A percentile compares a stretch with the other conserved stretches of the same genome.
Conservation (phyloP, 1,140 invertebrate species). For the Radopholus similis region DNA sequence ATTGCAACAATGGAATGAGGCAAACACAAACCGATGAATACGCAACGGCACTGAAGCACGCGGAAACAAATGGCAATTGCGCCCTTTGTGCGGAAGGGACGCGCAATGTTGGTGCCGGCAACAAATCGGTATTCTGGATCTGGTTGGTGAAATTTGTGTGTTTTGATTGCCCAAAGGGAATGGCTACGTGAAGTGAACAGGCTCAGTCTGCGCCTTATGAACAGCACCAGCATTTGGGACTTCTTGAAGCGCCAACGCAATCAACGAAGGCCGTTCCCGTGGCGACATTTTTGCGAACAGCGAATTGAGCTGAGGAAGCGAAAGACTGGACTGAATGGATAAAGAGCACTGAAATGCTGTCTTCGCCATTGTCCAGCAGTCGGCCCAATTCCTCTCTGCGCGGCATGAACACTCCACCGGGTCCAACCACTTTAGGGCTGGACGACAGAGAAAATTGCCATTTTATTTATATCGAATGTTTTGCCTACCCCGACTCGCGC, state of each 20-base stretch:
- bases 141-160: constrained; percentile 7
- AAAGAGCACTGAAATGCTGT: constrained; percentile 19
- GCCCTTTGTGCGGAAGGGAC: constrained; percentile 44
- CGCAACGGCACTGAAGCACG: constrained; percentile 37
- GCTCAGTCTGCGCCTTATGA: constrained; percentile 31
- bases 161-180: not conserved
- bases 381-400: constrained; percentile 18
- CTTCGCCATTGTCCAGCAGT: constrained; percentile 26
- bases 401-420: constrained; percentile 39
- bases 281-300: constrained; percentile 35
- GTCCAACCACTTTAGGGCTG: constrained; percentile 35
- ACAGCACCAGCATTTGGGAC: constrained; percentile 48
- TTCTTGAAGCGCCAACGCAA: constrained; percentile 44
- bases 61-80: constrained; percentile 48
- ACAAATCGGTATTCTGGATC: constrained; percentile 46
- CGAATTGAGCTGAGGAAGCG: constrained; percentile 21
- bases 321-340: constrained; percentile 19
- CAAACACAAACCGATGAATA: too few relatives aligned
- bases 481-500: constrained; percentile 19
- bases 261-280: constrained; percentile 36
- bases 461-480: not conserved
- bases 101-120: constrained; percentile 33
- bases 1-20: too few relatives aligned
- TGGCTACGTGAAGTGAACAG: constrained; percentile 40
- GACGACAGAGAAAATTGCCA: constrained; percentile 11